A percentile compares a stretch with the other conserved stretches of the same genome.
Evolutionary conservation across 2,113 vertebrate species (phyloP).

Genomic region (Gnathonemus echidnorhynchus): DNA sequence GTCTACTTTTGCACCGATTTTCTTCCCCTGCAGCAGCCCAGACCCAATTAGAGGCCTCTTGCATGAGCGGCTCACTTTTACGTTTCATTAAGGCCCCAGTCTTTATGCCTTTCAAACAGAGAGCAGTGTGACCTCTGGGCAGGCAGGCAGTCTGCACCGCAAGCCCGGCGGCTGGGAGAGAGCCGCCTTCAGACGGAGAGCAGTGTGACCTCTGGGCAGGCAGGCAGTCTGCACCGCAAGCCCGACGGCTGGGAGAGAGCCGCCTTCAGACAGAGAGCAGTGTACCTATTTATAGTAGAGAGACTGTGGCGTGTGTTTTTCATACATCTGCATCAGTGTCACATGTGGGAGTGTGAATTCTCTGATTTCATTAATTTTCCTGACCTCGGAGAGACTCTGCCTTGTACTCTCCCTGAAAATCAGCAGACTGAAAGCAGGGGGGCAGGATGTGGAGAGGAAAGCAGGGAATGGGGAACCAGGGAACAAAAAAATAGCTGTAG

Average conservation of each 20-base stretch:
- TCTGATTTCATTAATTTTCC: not conserved
- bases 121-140: not conserved
- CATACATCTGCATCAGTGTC: conserved; percentile 3
- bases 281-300: not conserved
- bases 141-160: not conserved
- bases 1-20: not conserved
- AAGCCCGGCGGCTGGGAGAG: not conserved
- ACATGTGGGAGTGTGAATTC: not conserved
- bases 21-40: not conserved
- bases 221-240: not conserved
- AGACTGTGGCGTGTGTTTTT: not conserved
- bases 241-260: not conserved
- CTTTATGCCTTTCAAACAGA: not conserved
- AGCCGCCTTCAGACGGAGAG: not conserved
- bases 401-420: not conserved
- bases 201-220: not conserved
- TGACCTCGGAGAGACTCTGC: not conserved
- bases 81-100: not conserved
- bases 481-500: not conserved
- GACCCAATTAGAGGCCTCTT: not conserved
- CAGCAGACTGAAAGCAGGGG: not conserved
- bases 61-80: not conserved
- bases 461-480: not conserved
- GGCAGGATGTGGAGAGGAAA: not conserved
- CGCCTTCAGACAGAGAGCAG: not conserved